Percentiles rank a stretch among this genome's conserved stretches.
phyloP scores from a whole-genome alignment of 1,140 invertebrate genomes.

The Musca vetustissima region DNA sequence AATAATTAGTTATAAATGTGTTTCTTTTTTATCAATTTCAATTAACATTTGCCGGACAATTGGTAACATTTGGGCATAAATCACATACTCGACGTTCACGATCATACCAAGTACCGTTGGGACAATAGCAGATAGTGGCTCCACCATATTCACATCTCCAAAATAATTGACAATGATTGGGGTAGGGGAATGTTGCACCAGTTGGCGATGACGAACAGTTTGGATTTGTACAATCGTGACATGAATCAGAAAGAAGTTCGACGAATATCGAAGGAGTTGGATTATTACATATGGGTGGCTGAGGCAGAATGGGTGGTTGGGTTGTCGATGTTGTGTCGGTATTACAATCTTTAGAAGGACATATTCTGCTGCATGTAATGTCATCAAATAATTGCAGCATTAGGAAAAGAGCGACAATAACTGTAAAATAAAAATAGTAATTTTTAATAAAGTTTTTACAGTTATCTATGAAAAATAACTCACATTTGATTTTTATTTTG shows the following conservation, averaged over 20 bases:
- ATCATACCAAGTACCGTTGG: slow-evolving; percentile 9
- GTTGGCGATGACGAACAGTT: background rate
- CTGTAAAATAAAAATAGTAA: no score
- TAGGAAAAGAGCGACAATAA: no score
- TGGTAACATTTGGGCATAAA: background rate
- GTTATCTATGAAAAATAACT: no score
- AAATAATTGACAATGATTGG: background rate
- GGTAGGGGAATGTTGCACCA: slow-evolving; percentile 4
- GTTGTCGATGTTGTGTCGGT: no score
- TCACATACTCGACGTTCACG: background rate
- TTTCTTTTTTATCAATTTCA: no score
- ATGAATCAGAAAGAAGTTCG: background rate
- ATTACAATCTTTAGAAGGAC: no score
- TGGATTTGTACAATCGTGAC: background rate
- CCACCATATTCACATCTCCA: background rate
- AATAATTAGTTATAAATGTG: no score
- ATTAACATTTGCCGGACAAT: background rate
- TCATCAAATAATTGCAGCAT: no score
- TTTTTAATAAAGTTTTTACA: no score
- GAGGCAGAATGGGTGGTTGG: background rate
- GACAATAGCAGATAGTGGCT: background rate
- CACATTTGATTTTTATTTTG: no score
- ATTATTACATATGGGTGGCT: background rate
- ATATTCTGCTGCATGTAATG: no score
- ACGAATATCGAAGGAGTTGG: background rate